phyloP scores from a whole-genome alignment of 2,888 invertebrate species.

The Leptinotarsa rubiginosa region DNA sequence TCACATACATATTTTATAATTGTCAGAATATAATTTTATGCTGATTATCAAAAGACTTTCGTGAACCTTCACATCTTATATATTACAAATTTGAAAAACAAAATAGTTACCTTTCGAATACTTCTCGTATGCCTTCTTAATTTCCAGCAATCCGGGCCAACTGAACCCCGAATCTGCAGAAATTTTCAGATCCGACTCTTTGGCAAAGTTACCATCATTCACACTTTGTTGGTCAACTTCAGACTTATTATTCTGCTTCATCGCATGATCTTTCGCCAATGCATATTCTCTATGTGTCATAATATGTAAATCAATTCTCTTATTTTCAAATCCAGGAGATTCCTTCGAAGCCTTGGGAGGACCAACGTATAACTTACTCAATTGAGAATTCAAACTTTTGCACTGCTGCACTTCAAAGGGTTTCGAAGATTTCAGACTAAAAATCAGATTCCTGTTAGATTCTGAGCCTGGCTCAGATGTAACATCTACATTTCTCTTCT shows the following conservation, averaged over 20 bases:
- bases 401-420: neutral
- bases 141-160: slow-evolving; percentile 69
- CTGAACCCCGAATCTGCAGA: slow-evolving; percentile 40
- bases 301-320: no score
- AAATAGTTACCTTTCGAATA: slow-evolving; percentile 68
- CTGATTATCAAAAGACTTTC: no score
- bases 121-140: slow-evolving; percentile 69
- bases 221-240: neutral
- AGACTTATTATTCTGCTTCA: neutral
- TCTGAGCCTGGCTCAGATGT: neutral
- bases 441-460: neutral
- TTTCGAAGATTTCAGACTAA: neutral
- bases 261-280: neutral
- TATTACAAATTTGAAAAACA: neutral
- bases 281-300: neutral
- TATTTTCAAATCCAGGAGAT: neutral
- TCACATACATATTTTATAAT: no score
- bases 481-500: neutral
- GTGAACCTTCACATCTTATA: no score
- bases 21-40: no score
- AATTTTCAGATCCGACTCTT: slow-evolving; percentile 4
- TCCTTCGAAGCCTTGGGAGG: neutral
- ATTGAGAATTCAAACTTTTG: neutral
- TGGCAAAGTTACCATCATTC: neutral
- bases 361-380: neutral